Base-by-base conservation (phyloP, 2,888 invertebrate species). In the Kuschelorhynchus macadamiae region DNA sequence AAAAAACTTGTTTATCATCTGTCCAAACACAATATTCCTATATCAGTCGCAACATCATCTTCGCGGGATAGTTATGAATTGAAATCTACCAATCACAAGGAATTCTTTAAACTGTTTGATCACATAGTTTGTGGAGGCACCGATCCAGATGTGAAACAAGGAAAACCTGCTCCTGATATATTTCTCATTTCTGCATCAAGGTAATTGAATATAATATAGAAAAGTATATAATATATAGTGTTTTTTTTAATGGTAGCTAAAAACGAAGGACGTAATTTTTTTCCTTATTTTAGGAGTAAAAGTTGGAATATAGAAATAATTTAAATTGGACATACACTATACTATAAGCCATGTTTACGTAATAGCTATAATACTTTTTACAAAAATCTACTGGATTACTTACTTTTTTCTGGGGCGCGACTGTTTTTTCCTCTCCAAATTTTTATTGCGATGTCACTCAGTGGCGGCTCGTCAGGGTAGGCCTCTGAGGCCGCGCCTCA, bases 111-210 rank as follows among this genome's bases (percentile, higher is more conserved):
- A 1, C 81, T 89, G 16, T 94, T 94, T 80, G 83, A 89, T 74
- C 95, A 95, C 78, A 87, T 89, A 76, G 95, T 97, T 0, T 89
- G 91, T 79, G 94, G 93, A 1, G 92, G 92, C 59, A 89, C 90
- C 9, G 96, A 97, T 80, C 89, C 91, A 0, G 95, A 94, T 67
- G 94, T 97, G 0, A 92, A 91, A 78, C 85, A 87, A 67, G 95
- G 96, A 1, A 97, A 97, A 84, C 97, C 97, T 0, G 89, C 90
- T 60, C 97, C 97, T 0, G 96, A 96, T 80, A 92, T 94, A 73
- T 97, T 95, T 64, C 63, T 75, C 47, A 62, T 95, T 0, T 90
- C 92, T 60, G 93, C 93, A 0, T 82, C 85, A 0, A 77, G 76
- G 76, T 25, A n/a, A 8, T 21, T 7, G 11, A 12, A 8, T 12